Evolutionary conservation across 2,113 vertebrate species (phyloP).

Genomic region (Calonectris borealis): DNA sequence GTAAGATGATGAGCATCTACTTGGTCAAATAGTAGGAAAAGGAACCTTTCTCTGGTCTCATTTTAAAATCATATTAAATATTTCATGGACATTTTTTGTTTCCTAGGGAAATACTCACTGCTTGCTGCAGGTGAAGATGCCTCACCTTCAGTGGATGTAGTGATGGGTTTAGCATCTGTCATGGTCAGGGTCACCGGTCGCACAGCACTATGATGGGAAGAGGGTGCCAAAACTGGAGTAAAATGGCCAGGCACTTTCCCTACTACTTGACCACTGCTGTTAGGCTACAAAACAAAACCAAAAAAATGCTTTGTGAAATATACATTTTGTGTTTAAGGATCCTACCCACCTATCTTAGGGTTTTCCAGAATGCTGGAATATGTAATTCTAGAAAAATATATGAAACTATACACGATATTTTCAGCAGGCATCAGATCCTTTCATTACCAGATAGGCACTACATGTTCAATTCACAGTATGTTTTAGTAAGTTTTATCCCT

Average conservation of each 20-base stretch:
- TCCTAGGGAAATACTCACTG: conserved; percentile 69
- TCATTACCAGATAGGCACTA: neutral
- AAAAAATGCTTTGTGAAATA: conserved; percentile 67
- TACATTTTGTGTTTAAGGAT: neutral
- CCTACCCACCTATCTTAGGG: neutral
- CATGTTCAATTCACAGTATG: neutral
- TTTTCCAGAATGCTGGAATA: neutral
- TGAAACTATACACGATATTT: neutral
- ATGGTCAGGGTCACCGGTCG: conserved; percentile 89
- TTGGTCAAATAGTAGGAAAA: conserved; percentile 55
- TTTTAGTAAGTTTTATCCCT: too few relatives aligned
- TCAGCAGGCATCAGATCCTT: neutral
- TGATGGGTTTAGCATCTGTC: conserved; percentile 94
- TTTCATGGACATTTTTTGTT: conserved; percentile 72
- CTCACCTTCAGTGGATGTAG: conserved; percentile 93
- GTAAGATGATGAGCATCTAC: conserved; percentile 68
- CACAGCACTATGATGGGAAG: conserved; percentile 89
- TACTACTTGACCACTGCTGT: conserved; percentile 90
- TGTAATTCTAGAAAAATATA: neutral
- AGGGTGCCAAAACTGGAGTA: conserved; percentile 84
- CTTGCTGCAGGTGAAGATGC: conserved; percentile 51
- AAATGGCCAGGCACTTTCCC: conserved; percentile 78
- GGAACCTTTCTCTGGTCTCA: conserved; percentile 41
- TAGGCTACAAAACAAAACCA: conserved; percentile 80
- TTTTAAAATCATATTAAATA: conserved; percentile 46